phyloP scores from a whole-genome alignment of 2,888 invertebrate species.

The Boloria selene region DNA sequence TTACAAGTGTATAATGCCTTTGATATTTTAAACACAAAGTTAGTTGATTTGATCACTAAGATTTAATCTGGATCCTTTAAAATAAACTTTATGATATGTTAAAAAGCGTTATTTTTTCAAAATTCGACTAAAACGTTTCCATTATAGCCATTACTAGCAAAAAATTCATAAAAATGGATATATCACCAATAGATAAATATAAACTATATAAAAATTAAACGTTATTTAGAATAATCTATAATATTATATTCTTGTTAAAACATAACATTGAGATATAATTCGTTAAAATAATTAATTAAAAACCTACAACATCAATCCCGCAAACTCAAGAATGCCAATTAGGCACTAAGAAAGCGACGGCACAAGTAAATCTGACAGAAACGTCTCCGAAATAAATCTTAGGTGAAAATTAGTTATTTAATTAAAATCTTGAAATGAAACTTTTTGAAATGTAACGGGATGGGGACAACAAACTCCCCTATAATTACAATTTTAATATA shows the following conservation, averaged over 20 bases:
- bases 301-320: neutral
- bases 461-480: conserved; percentile 43
- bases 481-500: conserved; percentile 73
- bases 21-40: no score
- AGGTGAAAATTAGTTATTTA: conserved; percentile 27
- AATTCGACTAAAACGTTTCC: no score
- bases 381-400: conserved; percentile 9
- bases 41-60: no score
- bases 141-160: no score
- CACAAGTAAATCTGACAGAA: conserved; percentile 1
- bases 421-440: conserved; percentile 30
- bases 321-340: conserved; percentile 9
- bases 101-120: no score
- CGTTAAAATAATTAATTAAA: neutral
- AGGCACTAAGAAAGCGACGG: neutral
- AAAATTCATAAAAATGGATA: no score
- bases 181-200: no score
- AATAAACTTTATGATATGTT: no score
- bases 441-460: conserved; percentile 26
- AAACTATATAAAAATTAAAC: no score
- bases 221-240: no score
- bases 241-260: neutral
- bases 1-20: no score
- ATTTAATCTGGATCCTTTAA: no score
- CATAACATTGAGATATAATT: neutral